Base-by-base conservation (phyloP, 2,888 invertebrate genomes). In the Dasysyrphus tricinctus region DNA sequence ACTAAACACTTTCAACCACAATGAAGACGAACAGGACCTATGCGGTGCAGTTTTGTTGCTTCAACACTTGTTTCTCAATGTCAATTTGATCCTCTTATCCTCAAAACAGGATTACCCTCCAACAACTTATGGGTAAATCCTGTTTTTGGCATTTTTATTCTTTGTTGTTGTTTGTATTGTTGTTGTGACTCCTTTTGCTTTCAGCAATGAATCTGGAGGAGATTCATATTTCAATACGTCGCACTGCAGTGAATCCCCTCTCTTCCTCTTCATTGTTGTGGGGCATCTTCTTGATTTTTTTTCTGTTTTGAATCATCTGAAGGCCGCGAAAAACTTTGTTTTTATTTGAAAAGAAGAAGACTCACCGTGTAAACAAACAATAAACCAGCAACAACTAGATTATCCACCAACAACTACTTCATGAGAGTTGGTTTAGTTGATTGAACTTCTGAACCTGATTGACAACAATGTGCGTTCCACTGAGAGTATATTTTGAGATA, bases 371-470 rank as follows among this genome's bases (percentile, higher is more conserved):
- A 86, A 86, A 82, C 82, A 86, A 86, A 86, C 82, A 70, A 82
- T 75, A 74, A 63, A 59, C 70, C 61, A 65, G 65, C 65, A 65
- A 59, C 77, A 86, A 86, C 86, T 86, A 86, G 86, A 86, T 86
- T 86, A 86, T 79, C 82, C 78, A 54, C 69, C 65, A 49, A 67
- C 65, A 49, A 44, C 57, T 57, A 44, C 57, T 57, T 57, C 29
- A 12, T 63, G 63, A 42, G 29, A 44, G 47, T 59, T 47, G 51
- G 47, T 75, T 59, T 67, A 75, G 86, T 86, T 86, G 86, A 86
- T 81, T 86, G 86, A 86, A 86, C 86, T 86, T 86, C 75, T 86
- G 86, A 86, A 86, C 86, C 86, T 86, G 86, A 86, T 86, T 82
- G 86, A 86, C 86, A 86, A 86, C 86, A 86, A 86, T 79, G 86